phyloP scores from a whole-genome alignment of 2,888 invertebrate genomes.

The Epirrhoe tristata region DNA sequence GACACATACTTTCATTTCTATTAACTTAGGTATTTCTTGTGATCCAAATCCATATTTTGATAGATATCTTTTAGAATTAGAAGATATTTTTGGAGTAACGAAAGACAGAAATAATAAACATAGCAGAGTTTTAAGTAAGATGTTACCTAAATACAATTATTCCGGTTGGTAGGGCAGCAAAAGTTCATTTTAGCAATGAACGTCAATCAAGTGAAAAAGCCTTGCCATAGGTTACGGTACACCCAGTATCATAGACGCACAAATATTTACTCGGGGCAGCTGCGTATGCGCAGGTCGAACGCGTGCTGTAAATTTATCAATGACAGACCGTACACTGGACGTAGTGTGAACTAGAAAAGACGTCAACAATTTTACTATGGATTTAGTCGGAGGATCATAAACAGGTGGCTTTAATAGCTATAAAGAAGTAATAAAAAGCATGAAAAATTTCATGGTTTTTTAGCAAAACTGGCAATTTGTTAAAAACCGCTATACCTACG shows the following conservation, averaged over 20 bases:
- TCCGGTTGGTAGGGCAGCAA: too few species aligned
- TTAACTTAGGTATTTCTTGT: too few species aligned
- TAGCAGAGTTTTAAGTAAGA: too few species aligned
- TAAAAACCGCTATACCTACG: neutral
- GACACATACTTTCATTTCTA: too few species aligned
- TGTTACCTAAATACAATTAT: too few species aligned
- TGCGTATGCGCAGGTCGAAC: conserved; percentile 55
- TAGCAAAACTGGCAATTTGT: neutral
- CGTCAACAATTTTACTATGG: conserved; percentile 23
- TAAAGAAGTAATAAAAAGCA: neutral
- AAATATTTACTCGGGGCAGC: conserved; percentile 76
- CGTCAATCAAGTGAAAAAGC: conserved; percentile 2
- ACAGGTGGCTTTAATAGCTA: conserved; percentile 8
- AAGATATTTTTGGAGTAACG: too few species aligned
- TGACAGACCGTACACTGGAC: conserved; percentile 56
- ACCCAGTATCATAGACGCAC: conserved; percentile 54
- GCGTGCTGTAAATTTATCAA: conserved; percentile 63
- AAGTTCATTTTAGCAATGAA: conserved; percentile 1
- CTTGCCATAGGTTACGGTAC: neutral
- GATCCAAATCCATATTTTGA: too few species aligned
- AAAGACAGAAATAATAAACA: too few species aligned
- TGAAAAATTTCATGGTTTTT: neutral
- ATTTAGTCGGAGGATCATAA: conserved; percentile 14
- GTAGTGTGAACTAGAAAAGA: conserved; percentile 26
- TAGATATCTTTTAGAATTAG: too few species aligned